Evolutionary conservation across 2,888 invertebrate species (phyloP).

Genomic region (Thereva unica): DNA sequence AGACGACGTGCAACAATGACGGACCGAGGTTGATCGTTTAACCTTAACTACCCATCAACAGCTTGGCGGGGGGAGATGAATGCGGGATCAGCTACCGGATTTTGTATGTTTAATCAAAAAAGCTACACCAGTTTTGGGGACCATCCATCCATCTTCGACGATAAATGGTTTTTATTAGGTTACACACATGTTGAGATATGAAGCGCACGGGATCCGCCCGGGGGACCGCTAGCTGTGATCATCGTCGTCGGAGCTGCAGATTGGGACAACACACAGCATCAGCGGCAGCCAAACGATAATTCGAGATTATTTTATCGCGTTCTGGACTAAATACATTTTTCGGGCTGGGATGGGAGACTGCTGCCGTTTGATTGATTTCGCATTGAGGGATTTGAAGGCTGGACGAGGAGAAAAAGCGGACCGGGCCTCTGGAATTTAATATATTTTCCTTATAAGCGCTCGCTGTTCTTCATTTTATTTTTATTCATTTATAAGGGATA

Average conservation of each 20-base stretch:
- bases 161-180: constrained; percentile 45
- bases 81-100: constrained; percentile 41
- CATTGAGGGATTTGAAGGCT: too few species aligned
- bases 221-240: constrained; percentile 15
- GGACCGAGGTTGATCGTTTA: constrained; percentile 29
- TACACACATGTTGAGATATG: constrained; percentile 42
- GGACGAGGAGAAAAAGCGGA: too few species aligned
- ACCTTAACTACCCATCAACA: constrained; percentile 3
- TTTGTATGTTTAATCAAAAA: constrained; percentile 41
- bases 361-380: constrained; percentile 25
- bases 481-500: too few species aligned
- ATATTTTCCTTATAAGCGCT: too few species aligned
- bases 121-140: constrained; percentile 28
- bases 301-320: constrained; percentile 35
- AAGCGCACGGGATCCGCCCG: constrained; percentile 14
- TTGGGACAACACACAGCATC: neutral
- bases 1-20: constrained; percentile 35
- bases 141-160: constrained; percentile 44
- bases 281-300: constrained; percentile 30
- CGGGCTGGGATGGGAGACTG: constrained; percentile 22
- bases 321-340: constrained; percentile 21
- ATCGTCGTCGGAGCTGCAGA: neutral
- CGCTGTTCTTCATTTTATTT: too few species aligned
- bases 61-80: constrained; percentile 35
- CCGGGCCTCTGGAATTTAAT: too few species aligned